Conservation (phyloP, 2,888 invertebrate species). For the Eumerus sabulonum region DNA sequence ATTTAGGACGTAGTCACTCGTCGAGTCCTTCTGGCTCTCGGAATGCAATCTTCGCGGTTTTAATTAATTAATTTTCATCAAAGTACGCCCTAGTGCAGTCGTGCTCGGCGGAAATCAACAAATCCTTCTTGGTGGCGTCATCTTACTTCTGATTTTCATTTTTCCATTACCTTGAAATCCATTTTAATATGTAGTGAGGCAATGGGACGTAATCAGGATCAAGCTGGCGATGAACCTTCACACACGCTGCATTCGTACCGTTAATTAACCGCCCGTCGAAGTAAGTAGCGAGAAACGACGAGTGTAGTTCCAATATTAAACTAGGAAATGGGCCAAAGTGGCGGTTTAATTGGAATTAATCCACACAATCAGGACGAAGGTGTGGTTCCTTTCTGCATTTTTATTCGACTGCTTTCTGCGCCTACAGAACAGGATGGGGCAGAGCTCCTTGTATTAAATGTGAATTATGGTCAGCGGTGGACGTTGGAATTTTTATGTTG, state of each 20-base stretch:
- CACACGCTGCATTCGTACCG: conserved; percentile 37
- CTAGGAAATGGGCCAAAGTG: conserved; percentile 44
- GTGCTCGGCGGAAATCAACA: background rate
- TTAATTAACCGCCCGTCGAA: conserved; percentile 44
- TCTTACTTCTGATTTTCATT: background rate
- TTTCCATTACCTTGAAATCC: conserved; percentile 2
- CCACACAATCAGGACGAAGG: conserved; percentile 33
- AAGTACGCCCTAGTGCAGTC: conserved; percentile 31
- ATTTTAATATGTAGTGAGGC: conserved; percentile 25
- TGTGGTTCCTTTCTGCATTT: conserved; percentile 28
- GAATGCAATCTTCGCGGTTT: conserved; percentile 39
- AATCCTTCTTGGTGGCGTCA: background rate
- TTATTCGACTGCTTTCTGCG: background rate
- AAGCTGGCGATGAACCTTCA: conserved; percentile 31
- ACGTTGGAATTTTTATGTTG: background rate
- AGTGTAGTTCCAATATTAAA: too few relatives aligned
- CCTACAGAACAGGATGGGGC: background rate
- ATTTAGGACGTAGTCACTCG: conserved; percentile 32
- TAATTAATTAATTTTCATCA: conserved; percentile 58
- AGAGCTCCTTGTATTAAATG: background rate
- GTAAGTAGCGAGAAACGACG: too few relatives aligned
- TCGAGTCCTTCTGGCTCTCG: conserved; percentile 15
- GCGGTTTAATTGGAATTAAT: conserved; percentile 59
- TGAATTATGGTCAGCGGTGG: conserved; percentile 19
- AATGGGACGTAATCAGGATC: conserved; percentile 11